A percentile compares a stretch with the other conserved stretches of the same genome.
Conservation (phyloP, 1,140 invertebrate species). For the Formica selysi region DNA sequence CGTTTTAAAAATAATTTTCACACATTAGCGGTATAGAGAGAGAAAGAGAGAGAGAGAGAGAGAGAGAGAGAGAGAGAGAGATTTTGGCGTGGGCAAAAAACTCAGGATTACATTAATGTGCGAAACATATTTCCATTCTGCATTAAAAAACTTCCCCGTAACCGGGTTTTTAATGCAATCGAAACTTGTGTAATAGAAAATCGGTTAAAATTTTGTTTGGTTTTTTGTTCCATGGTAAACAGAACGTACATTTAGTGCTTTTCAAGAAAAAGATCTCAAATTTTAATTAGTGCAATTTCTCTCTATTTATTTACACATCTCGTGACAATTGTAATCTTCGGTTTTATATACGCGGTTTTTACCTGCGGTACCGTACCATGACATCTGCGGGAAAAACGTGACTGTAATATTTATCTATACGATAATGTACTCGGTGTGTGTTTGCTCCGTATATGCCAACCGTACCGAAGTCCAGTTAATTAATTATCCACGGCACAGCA, state of each 20-base stretch:
- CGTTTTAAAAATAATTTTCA: slow-evolving; percentile 41
- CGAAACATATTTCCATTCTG: slow-evolving; percentile 34
- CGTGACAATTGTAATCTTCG: background rate
- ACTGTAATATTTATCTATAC: slow-evolving; percentile 51
- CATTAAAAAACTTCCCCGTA: slow-evolving; percentile 26
- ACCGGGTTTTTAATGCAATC: background rate
- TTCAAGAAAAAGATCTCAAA: no score
- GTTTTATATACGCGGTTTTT: slow-evolving; percentile 19
- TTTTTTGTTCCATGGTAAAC: background rate
- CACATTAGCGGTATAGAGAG: background rate
- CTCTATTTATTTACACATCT: background rate
- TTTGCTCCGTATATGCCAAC: slow-evolving; percentile 5
- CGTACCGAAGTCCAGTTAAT: slow-evolving; percentile 45
- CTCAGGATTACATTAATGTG: slow-evolving; percentile 28
- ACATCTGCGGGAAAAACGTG: slow-evolving; percentile 45
- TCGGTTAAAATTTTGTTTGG: slow-evolving; percentile 3
- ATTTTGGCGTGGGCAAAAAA: background rate
- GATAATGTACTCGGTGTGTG: slow-evolving; percentile 40
- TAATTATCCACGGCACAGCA: slow-evolving; percentile 32
- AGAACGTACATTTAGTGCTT: no score
- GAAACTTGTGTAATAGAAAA: background rate
- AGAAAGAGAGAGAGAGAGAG: no score
- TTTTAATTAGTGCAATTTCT: slow-evolving; percentile 16
- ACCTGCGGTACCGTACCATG: background rate
- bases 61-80: no score